A percentile compares a stretch with the other conserved stretches of the same genome.
Evolutionary conservation across 2,797 vertebrate species (phyloP).

Genomic region (Periophthalmus magnuspinnatus): DNA sequence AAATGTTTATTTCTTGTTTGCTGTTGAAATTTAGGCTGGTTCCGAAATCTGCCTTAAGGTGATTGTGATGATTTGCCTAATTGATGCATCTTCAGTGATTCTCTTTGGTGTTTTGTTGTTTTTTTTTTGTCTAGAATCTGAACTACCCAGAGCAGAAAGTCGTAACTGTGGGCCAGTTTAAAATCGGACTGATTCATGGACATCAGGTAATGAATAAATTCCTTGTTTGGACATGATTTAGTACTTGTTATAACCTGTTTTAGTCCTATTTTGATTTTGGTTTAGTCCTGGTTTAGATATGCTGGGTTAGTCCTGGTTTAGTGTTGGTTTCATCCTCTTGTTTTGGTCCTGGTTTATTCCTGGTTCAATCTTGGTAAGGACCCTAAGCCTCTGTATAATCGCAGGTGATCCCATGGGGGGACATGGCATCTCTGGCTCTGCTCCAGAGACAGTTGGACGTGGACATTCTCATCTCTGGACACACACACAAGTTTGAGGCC

Average conservation of each 20-base stretch:
- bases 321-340: no score
- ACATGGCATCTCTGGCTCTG: conserved; percentile 95
- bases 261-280: no score
- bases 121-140: conserved; percentile 85
- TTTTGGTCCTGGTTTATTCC: no score
- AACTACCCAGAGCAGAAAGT: conserved; percentile 99
- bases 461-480: conserved; percentile 98
- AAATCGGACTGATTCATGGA: conserved; percentile 97
- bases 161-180: conserved; percentile 98
- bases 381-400: neutral
- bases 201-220: conserved; percentile 82
- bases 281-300: no score
- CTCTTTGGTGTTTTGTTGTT: neutral
- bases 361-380: neutral
- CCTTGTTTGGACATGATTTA: no score
- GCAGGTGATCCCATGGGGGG: conserved; percentile 98
- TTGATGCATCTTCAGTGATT: neutral
- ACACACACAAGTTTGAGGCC: conserved; percentile 98
- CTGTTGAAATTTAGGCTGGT: no score
- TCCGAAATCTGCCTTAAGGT: no score
- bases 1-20: no score
- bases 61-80: neutral
- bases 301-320: no score
- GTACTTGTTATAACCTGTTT: no score
- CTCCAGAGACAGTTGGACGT: conserved; percentile 96